Base-by-base conservation (phyloP, 2,888 invertebrate species). In the Megamerina dolium region DNA sequence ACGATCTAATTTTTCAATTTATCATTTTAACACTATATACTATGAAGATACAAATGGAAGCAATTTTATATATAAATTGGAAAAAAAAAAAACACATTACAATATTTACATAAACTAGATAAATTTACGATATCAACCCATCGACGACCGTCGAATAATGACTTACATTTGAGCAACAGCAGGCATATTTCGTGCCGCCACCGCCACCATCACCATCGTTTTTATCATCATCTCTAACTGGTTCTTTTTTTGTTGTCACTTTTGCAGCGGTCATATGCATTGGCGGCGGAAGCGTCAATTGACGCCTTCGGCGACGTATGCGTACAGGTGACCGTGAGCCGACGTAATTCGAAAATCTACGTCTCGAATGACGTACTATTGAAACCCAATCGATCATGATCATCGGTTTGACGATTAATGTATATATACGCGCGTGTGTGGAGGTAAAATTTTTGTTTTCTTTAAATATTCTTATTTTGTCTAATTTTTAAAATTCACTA, bases 341-440 rank as follows among this genome's bases (percentile, higher is more conserved):
- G 68, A 83, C 77, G 66, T 82, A 83, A 65, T 81, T 81, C 49
- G 82, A 83, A 67, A 85, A 82, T 37, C 83, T 75, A 38, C 84
- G 76, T 45, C 81, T 72, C 49, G 83, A 83, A 60, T 83, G 82
- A 43, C 83, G 78, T 49, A 83, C 83, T 58, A 85, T 83, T 49
- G 83, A 83, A 52, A 84, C 83, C 83, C 84, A 84, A 73, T 84
- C 84, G 61, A 85, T 84, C 84, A 84, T 85, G n/a, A n/a, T 34
- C 21, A 14, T 18, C 13, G 18, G 19, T 37, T 44, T 14, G 39
- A 31, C 37, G 32, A 19, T 19, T 36, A 17, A 16, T 17, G 16
- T 36, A 10, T 23, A 23, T 12, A 23, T 23, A 23, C 36, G 14
- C 23, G 12, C 23, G 17, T 14, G 17, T 14, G 33, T 16, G 4